Conservation (phyloP, 2,888 invertebrate species). For the Cephus runcator region DNA sequence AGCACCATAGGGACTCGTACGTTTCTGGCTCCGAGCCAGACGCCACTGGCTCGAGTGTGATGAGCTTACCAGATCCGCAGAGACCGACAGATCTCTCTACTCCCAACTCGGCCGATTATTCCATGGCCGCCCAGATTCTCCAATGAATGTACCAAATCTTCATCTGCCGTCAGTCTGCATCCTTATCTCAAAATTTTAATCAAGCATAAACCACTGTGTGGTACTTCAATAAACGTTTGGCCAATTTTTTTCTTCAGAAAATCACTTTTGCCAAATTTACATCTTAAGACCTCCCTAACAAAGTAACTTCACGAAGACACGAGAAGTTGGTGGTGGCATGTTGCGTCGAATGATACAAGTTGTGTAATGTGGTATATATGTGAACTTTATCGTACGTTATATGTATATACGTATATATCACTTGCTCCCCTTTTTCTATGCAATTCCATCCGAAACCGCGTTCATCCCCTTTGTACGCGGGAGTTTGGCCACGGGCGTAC, state of each 20-base stretch:
- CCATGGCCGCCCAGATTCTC: slow-evolving; percentile 32
- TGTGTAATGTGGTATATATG: not conserved
- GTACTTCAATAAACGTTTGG: no score
- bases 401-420: not conserved
- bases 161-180: not conserved
- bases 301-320: not conserved
- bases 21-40: slow-evolving; percentile 21
- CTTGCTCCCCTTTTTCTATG: not conserved
- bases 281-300: not conserved
- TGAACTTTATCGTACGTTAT: not conserved
- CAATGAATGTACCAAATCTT: not conserved
- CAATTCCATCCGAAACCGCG: not conserved
- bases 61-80: slow-evolving; percentile 16
- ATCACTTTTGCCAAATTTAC: no score
- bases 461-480: not conserved
- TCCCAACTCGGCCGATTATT: slow-evolving; percentile 29
- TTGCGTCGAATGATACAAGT: not conserved
- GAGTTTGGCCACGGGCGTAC: not conserved
- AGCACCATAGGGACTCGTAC: slow-evolving; percentile 9
- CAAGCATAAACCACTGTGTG: no score
- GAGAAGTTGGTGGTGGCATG: not conserved
- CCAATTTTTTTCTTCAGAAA: no score
- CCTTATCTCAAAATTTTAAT: not conserved
- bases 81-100: slow-evolving; percentile 8
- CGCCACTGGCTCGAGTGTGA: slow-evolving; percentile 18